These are phyloP conservation scores for Propithecus perrieri DNA, from an alignment of 2,797 vertebrate species.

Conservation along the genomic window DNA sequence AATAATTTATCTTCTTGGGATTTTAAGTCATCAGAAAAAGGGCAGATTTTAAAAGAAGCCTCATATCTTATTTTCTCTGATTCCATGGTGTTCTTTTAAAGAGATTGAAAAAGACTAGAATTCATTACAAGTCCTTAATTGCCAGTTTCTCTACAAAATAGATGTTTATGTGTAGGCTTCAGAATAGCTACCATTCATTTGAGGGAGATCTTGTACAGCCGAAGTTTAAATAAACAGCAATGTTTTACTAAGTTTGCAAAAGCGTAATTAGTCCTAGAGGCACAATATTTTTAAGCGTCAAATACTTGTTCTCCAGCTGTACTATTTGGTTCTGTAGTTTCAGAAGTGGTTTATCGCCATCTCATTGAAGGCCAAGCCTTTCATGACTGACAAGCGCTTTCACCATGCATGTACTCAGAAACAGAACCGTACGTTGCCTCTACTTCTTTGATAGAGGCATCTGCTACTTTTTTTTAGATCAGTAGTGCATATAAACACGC, in stretches of 20 bases:
- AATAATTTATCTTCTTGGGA: constrained; percentile 26
- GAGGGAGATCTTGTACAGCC: constrained; percentile 61
- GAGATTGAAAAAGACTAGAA: constrained; percentile 75
- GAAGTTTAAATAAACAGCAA: constrained; percentile 81
- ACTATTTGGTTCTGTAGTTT: constrained; percentile 73
- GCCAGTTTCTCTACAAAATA: constrained; percentile 79
- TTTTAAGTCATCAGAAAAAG: constrained; percentile 56
- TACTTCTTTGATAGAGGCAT: constrained; percentile 44
- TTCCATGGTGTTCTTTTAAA: constrained; percentile 63
- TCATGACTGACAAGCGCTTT: constrained; percentile 42
- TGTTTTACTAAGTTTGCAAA: constrained; percentile 83
- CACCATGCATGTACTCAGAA: background rate
- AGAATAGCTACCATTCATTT: constrained; percentile 75
- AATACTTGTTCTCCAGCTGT: constrained; percentile 82
- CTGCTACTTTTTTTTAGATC: constrained; percentile 47
- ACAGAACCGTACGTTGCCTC: background rate
- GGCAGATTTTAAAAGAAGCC: constrained; percentile 52
- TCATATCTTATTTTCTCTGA: constrained; percentile 55
- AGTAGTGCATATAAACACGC: constrained; percentile 25
- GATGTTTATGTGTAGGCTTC: constrained; percentile 72
- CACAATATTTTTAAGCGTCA: constrained; percentile 82
- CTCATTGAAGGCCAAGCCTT: constrained; percentile 55
- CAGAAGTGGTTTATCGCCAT: constrained; percentile 34
- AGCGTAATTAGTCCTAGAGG: constrained; percentile 85
- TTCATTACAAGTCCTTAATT: constrained; percentile 76